Base-by-base conservation (phyloP, 2,797 vertebrate genomes). In the Pelochelys cantorii region DNA sequence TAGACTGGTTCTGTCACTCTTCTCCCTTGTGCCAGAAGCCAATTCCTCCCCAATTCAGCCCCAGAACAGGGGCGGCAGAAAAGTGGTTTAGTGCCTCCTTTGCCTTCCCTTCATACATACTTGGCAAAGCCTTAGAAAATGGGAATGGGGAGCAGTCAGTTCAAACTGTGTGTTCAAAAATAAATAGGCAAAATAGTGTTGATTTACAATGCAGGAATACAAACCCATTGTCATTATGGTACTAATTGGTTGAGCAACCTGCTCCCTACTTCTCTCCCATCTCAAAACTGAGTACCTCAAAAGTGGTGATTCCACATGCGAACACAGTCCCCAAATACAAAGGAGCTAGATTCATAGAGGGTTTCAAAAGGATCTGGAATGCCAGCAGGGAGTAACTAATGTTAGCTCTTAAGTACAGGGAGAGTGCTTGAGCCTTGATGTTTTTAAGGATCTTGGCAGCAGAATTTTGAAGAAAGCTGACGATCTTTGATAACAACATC, bases 401-500 rank as follows among this genome's bases (percentile, higher is more conserved):
- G 18, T 74, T 86, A 3, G 75, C 86, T 89, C 42, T 94, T 87
- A 87, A 82, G 79, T 75, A 92, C 34, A 90, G 79, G 92, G 95
- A 34, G 79, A 93, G 60, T 77, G 84, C 75, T 89, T 81, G 86
- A 87, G 68, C 53, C 25, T 10, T 90, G 14, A 92, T 87, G 92
- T n/a, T 89, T 93, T 14, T 77, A 94, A 87, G 90, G 93, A 93
- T 92, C 18, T 92, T 95, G 96, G 95, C 92, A 94, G 79, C 62
- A 94, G 94, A 94, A 79, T 88, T 83, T 59, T 81, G 57, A 88
- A 96, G 79, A 93, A 94, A 90, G 91, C 93, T 95, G 93, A 96
- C 93, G 91, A 80, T 92, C 91, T 96, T 96, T 95, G 96, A 97
- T 96, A 97, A 96, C 93, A 92, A 53, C 95, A 92, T 92, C 95